A percentile compares a stretch with the other conserved stretches of the same genome.
These are phyloP conservation scores for Hypsibius dujardini DNA, from an alignment of 1,140 invertebrate genomes.

Conservation along the genomic window DNA sequence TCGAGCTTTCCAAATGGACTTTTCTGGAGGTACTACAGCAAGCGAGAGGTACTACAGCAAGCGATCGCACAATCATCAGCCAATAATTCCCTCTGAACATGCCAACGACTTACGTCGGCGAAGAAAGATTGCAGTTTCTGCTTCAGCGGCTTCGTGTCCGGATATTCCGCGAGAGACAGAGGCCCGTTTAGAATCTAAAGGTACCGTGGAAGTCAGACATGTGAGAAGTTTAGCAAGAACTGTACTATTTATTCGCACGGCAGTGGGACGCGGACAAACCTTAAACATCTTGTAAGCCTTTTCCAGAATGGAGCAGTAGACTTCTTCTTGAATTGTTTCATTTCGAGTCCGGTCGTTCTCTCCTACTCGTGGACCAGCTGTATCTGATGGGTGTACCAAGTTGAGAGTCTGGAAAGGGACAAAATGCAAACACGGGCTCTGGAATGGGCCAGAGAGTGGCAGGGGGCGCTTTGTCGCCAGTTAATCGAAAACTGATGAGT, in stretches of 20 bases:
- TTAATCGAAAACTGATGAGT: too few species aligned
- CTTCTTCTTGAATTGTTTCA: neutral
- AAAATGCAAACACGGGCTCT: neutral
- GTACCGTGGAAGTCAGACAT: too few species aligned
- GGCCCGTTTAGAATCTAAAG: too few species aligned
- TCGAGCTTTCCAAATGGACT: neutral
- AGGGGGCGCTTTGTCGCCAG: too few species aligned
- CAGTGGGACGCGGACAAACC: too few species aligned
- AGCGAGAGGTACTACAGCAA: too few species aligned
- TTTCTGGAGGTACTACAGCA: constrained; percentile 3
- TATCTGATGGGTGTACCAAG: neutral
- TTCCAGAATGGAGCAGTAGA: neutral
- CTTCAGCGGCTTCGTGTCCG: neutral
- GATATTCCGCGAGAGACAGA: too few species aligned
- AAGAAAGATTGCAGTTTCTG: neutral
- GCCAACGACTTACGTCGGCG: neutral
- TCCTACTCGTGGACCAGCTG: neutral
- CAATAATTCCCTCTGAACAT: neutral
- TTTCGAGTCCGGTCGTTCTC: neutral
- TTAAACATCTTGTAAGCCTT: neutral
- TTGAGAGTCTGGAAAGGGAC: neutral
- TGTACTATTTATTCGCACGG: too few species aligned
- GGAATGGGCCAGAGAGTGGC: too few species aligned
- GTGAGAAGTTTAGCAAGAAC: too few species aligned
- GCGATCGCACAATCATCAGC: too few species aligned